These are phyloP conservation scores for Drosophila triauraria DNA, from an alignment of 1,140 invertebrate genomes.

Conservation along the genomic window DNA sequence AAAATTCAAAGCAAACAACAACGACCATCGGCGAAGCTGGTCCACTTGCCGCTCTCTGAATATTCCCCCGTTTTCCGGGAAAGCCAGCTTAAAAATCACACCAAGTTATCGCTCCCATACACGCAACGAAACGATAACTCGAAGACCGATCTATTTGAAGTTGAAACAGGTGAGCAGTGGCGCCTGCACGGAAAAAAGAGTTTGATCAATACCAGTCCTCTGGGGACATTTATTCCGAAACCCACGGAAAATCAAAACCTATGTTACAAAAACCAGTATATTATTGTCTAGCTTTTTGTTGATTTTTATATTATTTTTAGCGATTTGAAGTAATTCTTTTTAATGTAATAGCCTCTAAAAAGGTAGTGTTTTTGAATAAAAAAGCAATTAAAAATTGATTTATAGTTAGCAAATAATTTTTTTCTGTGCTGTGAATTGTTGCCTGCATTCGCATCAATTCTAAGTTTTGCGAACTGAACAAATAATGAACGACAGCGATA, in stretches of 20 bases:
- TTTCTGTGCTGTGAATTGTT: not conserved
- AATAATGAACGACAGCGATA: slow-evolving; percentile 1
- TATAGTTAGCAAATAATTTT: not conserved
- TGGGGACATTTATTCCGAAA: not conserved
- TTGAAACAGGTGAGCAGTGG: slow-evolving; percentile 12
- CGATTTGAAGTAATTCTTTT: too few relatives aligned
- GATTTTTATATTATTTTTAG: too few relatives aligned
- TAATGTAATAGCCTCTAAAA: too few relatives aligned
- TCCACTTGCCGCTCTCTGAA: slow-evolving; percentile 34
- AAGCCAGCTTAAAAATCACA: slow-evolving; percentile 64
- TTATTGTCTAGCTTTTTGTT: not conserved
- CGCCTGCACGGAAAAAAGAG: slow-evolving; percentile 8
- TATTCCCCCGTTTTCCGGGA: slow-evolving; percentile 11
- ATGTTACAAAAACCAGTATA: not conserved
- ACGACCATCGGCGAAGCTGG: slow-evolving; percentile 45
- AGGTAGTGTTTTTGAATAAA: too few relatives aligned
- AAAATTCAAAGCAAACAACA: slow-evolving; percentile 74
- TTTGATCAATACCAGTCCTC: not conserved
- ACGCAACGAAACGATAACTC: slow-evolving; percentile 53
- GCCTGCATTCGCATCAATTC: slow-evolving; percentile 15
- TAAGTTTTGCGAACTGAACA: slow-evolving; percentile 30
- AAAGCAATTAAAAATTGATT: not conserved
- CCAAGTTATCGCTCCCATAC: slow-evolving; percentile 47
- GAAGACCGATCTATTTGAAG: slow-evolving; percentile 24
- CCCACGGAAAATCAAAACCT: not conserved